Evolutionary conservation across 2,797 vertebrate genomes (phyloP).

Genomic region (Gambusia yucatana): DNA sequence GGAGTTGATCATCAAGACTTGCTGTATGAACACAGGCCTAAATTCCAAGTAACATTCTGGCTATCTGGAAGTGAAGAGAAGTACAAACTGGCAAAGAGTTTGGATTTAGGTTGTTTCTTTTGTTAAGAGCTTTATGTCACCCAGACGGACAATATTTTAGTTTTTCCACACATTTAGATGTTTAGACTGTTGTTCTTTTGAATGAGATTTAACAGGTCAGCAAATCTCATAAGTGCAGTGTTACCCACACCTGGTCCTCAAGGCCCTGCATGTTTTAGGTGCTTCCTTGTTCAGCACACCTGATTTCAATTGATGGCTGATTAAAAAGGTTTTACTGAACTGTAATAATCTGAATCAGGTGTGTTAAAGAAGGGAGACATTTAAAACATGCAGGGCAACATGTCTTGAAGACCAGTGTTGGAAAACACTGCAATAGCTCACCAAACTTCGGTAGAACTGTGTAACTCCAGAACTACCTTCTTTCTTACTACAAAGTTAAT

Average conservation of each 20-base stretch:
- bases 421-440: not conserved
- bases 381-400: too few species aligned
- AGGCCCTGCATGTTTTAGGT: too few species aligned
- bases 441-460: not conserved
- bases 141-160: not conserved
- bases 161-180: not conserved
- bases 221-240: not conserved
- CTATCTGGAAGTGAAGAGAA: not conserved
- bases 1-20: too few species aligned
- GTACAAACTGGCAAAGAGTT: not conserved
- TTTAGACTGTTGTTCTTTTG: not conserved
- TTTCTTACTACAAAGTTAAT: not conserved
- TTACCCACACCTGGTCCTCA: too few species aligned
- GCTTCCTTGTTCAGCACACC: too few species aligned
- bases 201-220: not conserved
- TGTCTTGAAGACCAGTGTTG: too few species aligned
- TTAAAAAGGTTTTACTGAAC: too few species aligned
- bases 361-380: too few species aligned
- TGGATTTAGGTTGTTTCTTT: not conserved
- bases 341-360: too few species aligned
- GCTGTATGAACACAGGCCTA: not conserved
- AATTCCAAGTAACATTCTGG: not conserved
- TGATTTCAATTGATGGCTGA: too few species aligned
- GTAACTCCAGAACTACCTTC: not conserved
- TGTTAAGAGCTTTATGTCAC: not conserved